Evolutionary conservation across 2,888 invertebrate species (phyloP).

Genomic region (Danaus chrysippus): DNA sequence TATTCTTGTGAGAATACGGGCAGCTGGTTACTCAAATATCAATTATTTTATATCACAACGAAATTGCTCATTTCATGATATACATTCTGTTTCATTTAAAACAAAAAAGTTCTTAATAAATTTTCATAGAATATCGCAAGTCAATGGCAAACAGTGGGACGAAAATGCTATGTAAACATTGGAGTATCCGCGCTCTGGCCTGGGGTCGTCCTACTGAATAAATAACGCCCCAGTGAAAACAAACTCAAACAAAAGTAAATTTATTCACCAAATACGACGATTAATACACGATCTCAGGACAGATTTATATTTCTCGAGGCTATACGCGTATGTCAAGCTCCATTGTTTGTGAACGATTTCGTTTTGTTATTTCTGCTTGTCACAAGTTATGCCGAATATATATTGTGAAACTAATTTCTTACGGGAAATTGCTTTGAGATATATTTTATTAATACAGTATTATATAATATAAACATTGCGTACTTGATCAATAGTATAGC

Average conservation of each 20-base stretch:
- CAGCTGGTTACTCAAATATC: not conserved
- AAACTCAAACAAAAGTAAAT: conserved; percentile 77
- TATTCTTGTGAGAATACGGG: not conserved
- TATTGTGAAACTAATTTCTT: conserved; percentile 6
- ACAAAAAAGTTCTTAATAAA: conserved; percentile 52
- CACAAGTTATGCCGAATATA: conserved; percentile 8
- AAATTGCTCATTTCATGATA: conserved; percentile 28
- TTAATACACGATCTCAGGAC: conserved; percentile 72
- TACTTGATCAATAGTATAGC: not conserved
- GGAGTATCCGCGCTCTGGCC: conserved; percentile 59
- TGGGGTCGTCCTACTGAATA: conserved; percentile 71
- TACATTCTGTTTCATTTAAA: conserved; percentile 25
- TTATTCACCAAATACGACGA: conserved; percentile 76
- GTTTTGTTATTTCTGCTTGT: conserved; percentile 23
- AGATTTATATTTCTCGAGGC: conserved; percentile 57
- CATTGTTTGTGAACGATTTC: conserved; percentile 25
- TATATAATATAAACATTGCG: not conserved
- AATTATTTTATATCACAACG: conserved; percentile 4
- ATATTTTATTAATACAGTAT: not conserved
- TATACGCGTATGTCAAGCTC: conserved; percentile 16
- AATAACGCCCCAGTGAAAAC: conserved; percentile 68
- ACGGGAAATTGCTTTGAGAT: not conserved
- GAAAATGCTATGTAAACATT: conserved; percentile 73
- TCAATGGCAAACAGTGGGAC: conserved; percentile 53
- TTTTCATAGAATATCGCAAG: conserved; percentile 56